Evolutionary conservation across 1,140 invertebrate genomes (phyloP).

Genomic region (Doryteuthis pealeii): DNA sequence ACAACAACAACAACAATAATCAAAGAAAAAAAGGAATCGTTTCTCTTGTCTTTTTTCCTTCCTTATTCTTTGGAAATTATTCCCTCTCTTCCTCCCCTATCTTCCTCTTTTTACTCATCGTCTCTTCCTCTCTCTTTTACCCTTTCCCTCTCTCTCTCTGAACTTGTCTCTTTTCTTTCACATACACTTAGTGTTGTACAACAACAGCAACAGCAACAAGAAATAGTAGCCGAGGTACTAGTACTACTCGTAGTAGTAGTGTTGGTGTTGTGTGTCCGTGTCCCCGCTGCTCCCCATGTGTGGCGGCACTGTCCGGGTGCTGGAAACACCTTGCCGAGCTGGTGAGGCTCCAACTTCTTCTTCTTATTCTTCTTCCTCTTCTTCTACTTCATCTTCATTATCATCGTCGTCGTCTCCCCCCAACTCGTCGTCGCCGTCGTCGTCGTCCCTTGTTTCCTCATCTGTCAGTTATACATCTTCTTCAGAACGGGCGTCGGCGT

Average conservation of each 20-base stretch:
- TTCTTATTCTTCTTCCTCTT: neutral
- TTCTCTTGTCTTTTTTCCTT: neutral
- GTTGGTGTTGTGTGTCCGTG: neutral
- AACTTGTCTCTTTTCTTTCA: neutral
- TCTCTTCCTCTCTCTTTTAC: neutral
- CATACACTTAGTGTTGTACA: no score
- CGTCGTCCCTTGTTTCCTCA: no score
- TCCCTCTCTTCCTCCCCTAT: neutral
- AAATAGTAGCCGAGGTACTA: no score
- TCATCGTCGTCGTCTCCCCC: no score
- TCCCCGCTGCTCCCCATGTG: neutral
- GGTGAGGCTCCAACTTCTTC: neutral
- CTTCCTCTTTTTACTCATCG: neutral
- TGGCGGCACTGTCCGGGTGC: conserved; percentile 3
- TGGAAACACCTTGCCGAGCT: conserved; percentile 7
- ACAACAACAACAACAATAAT: neutral
- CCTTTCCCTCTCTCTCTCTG: neutral
- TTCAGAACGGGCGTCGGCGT: neutral
- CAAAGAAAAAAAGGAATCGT: neutral
- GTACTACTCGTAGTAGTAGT: no score
- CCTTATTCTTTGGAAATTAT: neutral
- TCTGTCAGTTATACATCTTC: no score
- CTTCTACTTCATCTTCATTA: neutral
- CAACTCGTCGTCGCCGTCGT: no score
- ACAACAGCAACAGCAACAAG: no score